Evolutionary conservation across 2,888 invertebrate genomes (phyloP).

Genomic region (Alloscopus bannaensis): DNA sequence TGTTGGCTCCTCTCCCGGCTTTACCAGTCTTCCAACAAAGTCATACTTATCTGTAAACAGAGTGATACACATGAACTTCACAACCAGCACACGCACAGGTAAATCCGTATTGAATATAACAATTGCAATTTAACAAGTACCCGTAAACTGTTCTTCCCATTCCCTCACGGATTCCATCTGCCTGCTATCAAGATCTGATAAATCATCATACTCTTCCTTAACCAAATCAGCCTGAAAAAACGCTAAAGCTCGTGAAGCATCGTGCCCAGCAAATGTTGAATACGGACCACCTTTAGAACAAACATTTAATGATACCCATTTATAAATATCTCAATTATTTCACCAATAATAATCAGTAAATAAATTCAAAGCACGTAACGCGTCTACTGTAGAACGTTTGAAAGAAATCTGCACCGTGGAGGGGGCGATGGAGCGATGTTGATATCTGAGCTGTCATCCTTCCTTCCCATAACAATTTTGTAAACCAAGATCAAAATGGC

Average conservation of each 20-base stretch:
- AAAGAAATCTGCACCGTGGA: constrained; percentile 84
- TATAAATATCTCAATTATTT: too few species aligned
- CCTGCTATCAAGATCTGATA: constrained; percentile 92
- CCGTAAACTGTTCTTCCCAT: constrained; percentile 98
- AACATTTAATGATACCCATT: too few species aligned
- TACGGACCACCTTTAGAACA: constrained; percentile 94
- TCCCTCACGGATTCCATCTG: constrained; percentile 97
- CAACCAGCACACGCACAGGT: too few species aligned
- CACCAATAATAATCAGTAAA: too few species aligned
- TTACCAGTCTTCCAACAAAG: constrained; percentile 90
- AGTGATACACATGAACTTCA: too few species aligned
- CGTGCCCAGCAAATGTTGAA: constrained; percentile 94
- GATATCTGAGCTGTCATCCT: constrained; percentile 74
- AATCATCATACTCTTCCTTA: constrained; percentile 93
- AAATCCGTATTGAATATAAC: neutral
- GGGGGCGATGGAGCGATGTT: constrained; percentile 76
- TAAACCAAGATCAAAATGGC: constrained; percentile 84
- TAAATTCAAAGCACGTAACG: neutral
- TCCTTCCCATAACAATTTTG: constrained; percentile 81
- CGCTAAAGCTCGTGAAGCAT: constrained; percentile 95
- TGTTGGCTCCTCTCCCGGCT: constrained; percentile 92
- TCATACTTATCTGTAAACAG: constrained; percentile 90
- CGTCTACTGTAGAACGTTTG: neutral
- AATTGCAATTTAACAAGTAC: constrained; percentile 76
- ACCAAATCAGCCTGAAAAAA: constrained; percentile 91